Evolutionary conservation across 2,113 vertebrate species (phyloP), one percentile per base, ranked within the genome.

Genomic region (Motacilla tschutschensis): DNA sequence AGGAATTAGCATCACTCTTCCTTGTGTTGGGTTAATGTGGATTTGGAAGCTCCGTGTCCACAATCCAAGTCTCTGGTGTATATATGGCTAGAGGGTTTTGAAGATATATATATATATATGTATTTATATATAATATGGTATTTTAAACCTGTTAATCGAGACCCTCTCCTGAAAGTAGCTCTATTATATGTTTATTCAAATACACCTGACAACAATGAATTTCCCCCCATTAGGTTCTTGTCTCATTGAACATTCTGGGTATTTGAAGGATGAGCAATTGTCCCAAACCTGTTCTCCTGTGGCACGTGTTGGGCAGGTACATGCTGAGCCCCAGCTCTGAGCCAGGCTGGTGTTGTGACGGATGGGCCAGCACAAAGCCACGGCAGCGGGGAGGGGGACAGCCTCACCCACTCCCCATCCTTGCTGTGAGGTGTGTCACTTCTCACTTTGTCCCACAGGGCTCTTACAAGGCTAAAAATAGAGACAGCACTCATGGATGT

Each of bases 381-480:
- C 0, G 3, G 4, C 26, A 73, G 19, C 6, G 9, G 25, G 25
- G 31, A 78, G 8, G 31, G 41, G 40, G 29, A 36, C 40, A 20
- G 51, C 60, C 55, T 62, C 66, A 33, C 63, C 38, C 36, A 4
- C 33, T 89, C 53, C 60, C 74, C 24, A 21, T 43, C 48, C 18
- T 48, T 26, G 33, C 60, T 90, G 47, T 5, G 57, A 33, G 57
- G 73, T 59, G 31, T 38, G 57, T 73, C 65, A 60, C 57, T 28
- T 70, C 82, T 83, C 60, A 22, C 75, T 88, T 43, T 13, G 59
- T 86, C 75, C 85, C 67, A 6, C 43, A 59, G 72, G 57, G 43
- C 78, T 91, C 71, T 81, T 12, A 11, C 25, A 36, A 51, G 14
- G 76, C 72, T 88, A 26, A 90, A 89, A 89, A 88, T 48, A 79